phyloP scores from a whole-genome alignment of 2,113 vertebrate species.

The Osmerus mordax region DNA sequence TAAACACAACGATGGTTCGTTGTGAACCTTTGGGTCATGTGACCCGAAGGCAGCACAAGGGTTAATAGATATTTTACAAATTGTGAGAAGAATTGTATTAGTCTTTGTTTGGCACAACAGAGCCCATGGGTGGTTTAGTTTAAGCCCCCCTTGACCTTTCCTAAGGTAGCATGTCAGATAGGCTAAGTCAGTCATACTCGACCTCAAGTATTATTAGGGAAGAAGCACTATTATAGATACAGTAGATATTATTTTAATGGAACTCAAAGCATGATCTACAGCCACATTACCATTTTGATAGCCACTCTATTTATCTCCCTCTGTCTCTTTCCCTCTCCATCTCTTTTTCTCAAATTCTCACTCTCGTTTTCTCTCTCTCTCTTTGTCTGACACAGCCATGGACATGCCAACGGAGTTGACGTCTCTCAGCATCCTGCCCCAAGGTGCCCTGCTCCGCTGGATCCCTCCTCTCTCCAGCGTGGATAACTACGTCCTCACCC shows the following conservation, averaged over 20 bases:
- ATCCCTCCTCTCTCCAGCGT: conserved; percentile 78
- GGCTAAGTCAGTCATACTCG: too few species aligned
- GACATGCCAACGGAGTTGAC: conserved; percentile 84
- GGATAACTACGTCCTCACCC: conserved; percentile 86
- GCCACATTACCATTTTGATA: not conserved
- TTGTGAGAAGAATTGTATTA: too few species aligned
- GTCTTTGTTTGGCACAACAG: too few species aligned
- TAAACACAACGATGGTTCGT: too few species aligned
- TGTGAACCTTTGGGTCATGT: too few species aligned
- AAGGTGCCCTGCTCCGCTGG: conserved; percentile 86
- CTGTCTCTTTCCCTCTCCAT: not conserved
- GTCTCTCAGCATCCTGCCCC: conserved; percentile 86
- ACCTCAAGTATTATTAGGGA: too few species aligned
- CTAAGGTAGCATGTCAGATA: too few species aligned
- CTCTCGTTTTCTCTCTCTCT: not conserved
- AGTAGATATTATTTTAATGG: not conserved
- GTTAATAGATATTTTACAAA: too few species aligned
- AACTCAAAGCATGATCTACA: not conserved
- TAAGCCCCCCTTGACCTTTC: too few species aligned
- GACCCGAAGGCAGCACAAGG: too few species aligned
- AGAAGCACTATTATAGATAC: not conserved
- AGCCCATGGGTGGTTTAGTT: too few species aligned
- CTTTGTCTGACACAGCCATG: conserved; percentile 76
- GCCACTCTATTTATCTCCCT: not conserved
- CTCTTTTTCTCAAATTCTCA: conserved; percentile 1